Evolutionary conservation across 2,113 vertebrate genomes (phyloP).

Genomic region (Tonatia bakeri): DNA sequence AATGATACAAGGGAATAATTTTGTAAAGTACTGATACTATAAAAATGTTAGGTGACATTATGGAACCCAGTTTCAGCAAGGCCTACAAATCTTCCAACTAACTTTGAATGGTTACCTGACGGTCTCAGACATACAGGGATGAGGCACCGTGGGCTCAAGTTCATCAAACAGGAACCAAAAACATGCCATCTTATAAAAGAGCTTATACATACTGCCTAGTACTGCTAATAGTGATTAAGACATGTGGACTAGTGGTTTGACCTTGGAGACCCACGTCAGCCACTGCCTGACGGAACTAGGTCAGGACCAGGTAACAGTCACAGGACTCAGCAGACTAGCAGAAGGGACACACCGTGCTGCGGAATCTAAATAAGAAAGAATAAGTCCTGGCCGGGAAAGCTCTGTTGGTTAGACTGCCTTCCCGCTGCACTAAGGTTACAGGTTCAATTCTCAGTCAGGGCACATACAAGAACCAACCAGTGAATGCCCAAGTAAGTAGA

Average conservation of each 20-base stretch:
- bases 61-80: conserved; percentile 31
- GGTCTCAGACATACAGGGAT: not conserved
- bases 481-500: too few relatives aligned
- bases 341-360: not conserved
- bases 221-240: conserved; percentile 15
- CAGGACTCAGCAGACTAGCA: not conserved
- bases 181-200: not conserved
- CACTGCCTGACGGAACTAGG: not conserved
- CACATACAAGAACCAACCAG: too few relatives aligned
- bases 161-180: not conserved
- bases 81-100: conserved; percentile 25
- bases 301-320: not conserved
- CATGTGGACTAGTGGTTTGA: not conserved
- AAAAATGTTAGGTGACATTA: not conserved
- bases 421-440: too few relatives aligned
- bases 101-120: not conserved
- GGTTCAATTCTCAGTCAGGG: too few relatives aligned
- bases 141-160: not conserved
- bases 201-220: not conserved
- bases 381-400: not conserved
- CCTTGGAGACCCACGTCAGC: not conserved
- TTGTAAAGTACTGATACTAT: not conserved
- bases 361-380: conserved; percentile 8
- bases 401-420: too few relatives aligned
- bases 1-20: conserved; percentile 11